Evolutionary conservation across 2,113 vertebrate species (phyloP), one percentile per base, ranked within the genome.

Genomic region (Thunnus thynnus): DNA sequence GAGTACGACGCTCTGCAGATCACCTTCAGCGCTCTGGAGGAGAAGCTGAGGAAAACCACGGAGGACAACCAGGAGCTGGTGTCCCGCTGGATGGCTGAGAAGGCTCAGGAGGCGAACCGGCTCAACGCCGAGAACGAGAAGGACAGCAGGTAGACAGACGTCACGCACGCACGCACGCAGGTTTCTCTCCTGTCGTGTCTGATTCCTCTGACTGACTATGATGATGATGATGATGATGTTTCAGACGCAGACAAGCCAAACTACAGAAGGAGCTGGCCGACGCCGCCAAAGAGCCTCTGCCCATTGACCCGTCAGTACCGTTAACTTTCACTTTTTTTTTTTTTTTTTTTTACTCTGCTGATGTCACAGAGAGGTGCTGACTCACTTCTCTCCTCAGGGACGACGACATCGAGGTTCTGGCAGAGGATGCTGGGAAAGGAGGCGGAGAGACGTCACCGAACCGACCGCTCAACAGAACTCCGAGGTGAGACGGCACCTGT

Each of bases 31-130:
- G 98, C 98, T 22, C 92, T 99, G 88, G 98, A 99, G 94, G 98
- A 97, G 90, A 99, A 99, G 56, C 94, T 99, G 55, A 95, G 98
- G 78, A 97, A 96, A 61, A 99, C 98, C 13, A 96, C 96, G 0
- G 98, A 99, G 66, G 98, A 99, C 91, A 99, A 99, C 94, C 97
- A 97, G 95, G 98, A 99, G 89, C 94, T 99, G 69, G 97, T 99
- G 67, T 96, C 97, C 0, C 96, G 98, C 7, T 99, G 98, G 98
- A 99, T 99, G 98, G 97, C 98, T 0, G 98, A 99, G 95, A 99
- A 99, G 65, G 97, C 98, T 13, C 97, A 98, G 91, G 98, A 99
- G 89, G 98, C 98, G 70, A 99, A 99, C 93, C 93, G 94, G 41
- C 94, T 99, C 12, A 99, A 99, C 41, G 97, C 98, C 0, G 98